A percentile compares a stretch with the other conserved stretches of the same genome.
phyloP scores from a whole-genome alignment of 2,113 vertebrate genomes.

The Perccottus glenii region DNA sequence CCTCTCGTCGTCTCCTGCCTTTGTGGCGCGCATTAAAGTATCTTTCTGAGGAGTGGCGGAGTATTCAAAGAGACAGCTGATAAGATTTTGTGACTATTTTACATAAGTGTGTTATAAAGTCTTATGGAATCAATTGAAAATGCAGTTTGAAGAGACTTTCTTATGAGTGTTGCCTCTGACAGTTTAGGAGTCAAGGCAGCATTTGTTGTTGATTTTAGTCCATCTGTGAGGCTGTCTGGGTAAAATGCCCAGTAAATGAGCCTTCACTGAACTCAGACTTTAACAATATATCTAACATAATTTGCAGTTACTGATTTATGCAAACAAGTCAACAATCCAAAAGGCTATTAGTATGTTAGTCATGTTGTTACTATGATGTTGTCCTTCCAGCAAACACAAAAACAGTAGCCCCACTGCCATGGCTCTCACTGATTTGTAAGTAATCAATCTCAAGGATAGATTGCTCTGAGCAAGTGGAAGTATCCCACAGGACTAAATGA shows the following conservation, averaged over 20 bases:
- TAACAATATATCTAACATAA: too few species aligned
- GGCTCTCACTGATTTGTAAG: constrained; percentile 13
- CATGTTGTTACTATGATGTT: neutral
- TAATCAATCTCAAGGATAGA: constrained; percentile 36
- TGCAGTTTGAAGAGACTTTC: constrained; percentile 1
- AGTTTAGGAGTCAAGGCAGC: neutral
- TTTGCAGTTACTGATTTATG: too few species aligned
- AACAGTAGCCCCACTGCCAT: neutral
- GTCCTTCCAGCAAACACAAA: constrained; percentile 13
- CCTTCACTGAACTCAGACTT: neutral
- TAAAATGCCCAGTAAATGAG: constrained; percentile 7
- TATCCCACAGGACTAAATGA: constrained; percentile 40
- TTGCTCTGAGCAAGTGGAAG: constrained; percentile 37
- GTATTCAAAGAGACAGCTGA: constrained; percentile 3
- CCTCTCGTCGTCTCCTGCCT: neutral
- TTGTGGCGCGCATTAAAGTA: neutral
- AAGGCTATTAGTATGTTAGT: constrained; percentile 2
- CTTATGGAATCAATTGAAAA: constrained; percentile 3
- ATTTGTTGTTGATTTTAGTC: constrained; percentile 15
- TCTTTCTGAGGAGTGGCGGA: neutral
- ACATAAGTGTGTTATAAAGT: neutral
- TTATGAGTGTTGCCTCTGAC: neutral
- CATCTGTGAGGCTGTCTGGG: constrained; percentile 14
- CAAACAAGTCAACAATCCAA: neutral
- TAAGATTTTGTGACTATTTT: constrained; percentile 1